phyloP scores from a whole-genome alignment of 2,888 invertebrate species.

The Philereme vetulata region DNA sequence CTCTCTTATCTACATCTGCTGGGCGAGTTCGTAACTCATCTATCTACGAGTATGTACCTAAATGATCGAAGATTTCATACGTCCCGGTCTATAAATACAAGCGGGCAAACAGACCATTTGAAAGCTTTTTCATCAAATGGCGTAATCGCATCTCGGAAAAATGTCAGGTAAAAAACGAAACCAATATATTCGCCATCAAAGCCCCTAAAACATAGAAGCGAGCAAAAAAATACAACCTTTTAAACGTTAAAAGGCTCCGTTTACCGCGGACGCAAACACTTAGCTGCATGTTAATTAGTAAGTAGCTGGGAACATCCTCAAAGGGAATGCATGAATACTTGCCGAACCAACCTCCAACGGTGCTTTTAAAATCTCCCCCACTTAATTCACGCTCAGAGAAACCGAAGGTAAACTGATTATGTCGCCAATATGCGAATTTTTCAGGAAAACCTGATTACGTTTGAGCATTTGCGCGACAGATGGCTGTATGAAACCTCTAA shows the following conservation, averaged over 20 bases:
- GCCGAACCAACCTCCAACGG: slow-evolving; percentile 69
- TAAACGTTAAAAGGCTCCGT: slow-evolving; percentile 82
- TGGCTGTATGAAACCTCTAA: slow-evolving; percentile 25
- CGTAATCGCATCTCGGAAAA: slow-evolving; percentile 69
- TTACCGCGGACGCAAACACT: slow-evolving; percentile 83
- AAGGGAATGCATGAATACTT: slow-evolving; percentile 84
- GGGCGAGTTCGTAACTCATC: no score
- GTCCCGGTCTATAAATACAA: slow-evolving; percentile 33
- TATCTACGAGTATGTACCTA: no score
- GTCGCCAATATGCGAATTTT: slow-evolving; percentile 76
- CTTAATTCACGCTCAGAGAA: slow-evolving; percentile 75
- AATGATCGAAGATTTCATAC: no score
- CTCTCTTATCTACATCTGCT: no score
- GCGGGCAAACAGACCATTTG: slow-evolving; percentile 40
- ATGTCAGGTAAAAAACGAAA: slow-evolving; percentile 69
- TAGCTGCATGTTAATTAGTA: slow-evolving; percentile 82
- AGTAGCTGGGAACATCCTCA: slow-evolving; percentile 80
- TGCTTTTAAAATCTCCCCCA: slow-evolving; percentile 80
- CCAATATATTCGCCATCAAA: slow-evolving; percentile 74
- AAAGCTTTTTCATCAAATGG: slow-evolving; percentile 55
- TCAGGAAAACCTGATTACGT: slow-evolving; percentile 54
- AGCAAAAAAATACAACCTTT: slow-evolving; percentile 73
- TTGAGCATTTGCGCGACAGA: slow-evolving; percentile 45
- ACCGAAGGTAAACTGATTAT: slow-evolving; percentile 80
- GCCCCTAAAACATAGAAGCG: slow-evolving; percentile 71